Conservation (phyloP, 2,113 vertebrate genomes). For the Grantiella picta region DNA sequence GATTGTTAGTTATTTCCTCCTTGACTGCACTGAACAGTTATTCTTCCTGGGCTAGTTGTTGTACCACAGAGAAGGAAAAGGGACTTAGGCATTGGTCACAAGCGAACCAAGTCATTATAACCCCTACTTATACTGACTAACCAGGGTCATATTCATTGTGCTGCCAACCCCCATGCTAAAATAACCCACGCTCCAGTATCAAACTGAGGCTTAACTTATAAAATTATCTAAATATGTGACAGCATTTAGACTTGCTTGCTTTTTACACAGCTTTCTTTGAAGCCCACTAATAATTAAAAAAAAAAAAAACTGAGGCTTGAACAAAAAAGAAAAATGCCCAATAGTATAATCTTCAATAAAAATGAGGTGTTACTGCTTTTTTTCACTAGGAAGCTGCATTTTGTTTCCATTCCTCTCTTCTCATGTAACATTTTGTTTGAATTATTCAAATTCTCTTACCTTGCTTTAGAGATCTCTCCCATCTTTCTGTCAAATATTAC, state of each 20-base stretch:
- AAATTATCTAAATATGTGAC: background rate
- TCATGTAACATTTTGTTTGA: background rate
- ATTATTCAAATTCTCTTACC: background rate
- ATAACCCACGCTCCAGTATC: background rate
- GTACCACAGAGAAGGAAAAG: background rate
- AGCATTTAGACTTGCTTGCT: background rate
- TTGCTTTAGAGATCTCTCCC: background rate
- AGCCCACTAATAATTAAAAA: background rate
- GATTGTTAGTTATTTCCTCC: background rate
- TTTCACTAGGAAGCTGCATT: background rate
- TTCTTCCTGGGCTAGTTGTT: background rate
- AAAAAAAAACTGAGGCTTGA: background rate
- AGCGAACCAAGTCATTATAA: background rate
- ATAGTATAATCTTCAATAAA: background rate
- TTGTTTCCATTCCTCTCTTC: background rate
- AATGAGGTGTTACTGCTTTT: background rate
- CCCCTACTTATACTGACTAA: background rate
- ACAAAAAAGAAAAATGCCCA: background rate
- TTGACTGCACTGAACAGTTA: background rate
- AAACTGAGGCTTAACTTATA: too few relatives aligned
- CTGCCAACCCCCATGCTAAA: background rate
- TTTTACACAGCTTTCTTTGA: background rate
- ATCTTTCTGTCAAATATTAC: background rate
- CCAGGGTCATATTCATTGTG: background rate
- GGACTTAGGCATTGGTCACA: background rate